Base-by-base conservation (phyloP, 2,797 vertebrate genomes). In the Geotrypetes seraphini region DNA sequence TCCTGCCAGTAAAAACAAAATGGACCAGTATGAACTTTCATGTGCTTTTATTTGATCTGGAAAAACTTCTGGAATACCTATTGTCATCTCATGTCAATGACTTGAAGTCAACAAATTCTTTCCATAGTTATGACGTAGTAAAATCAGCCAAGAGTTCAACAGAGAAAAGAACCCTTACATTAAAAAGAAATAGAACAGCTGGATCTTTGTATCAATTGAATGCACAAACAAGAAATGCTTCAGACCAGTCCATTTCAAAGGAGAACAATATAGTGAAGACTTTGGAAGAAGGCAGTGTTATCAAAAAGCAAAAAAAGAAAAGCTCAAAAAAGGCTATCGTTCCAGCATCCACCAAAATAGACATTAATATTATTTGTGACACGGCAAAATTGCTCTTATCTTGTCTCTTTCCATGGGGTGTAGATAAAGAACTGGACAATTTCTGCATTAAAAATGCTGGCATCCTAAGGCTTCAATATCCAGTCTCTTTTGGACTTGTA, bases 371-470 rank as follows among this genome's bases (percentile, higher is more conserved):
- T 1, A 24, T 35, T 11, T 37, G 37, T 5, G 79, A 83, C 5
- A 34, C 57, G 28, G 72, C 67, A 3, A 76, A 74, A 25, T 53
- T 86, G 31, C 40, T 86, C 19, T 43, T 86, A 18, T 83, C 83
- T 0, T 85, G 83, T 28, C 58, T 85, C 9, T 57, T 84, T 16
- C 82, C 83, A 0, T 86, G 83, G 83, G 79, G 79, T 7, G 28
- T 70, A 35, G 71, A 84, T 53, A 50, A 58, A 41, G 79, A 77
- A 22, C 16, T 63, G 12, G 83, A 86, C 12, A 22, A 19, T 28
- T 58, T 78, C 24, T 86, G 72, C 33, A 43, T 63, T 18, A 39
- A 38, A 7, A 47, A 68, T 18, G 58, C 83, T 3, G 57, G 30
- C 26, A 44, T 84, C 36, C 40, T 31, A 18, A 72, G 57, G 22